A percentile compares a stretch with the other conserved stretches of the same genome.
Conservation (phyloP, 1,140 invertebrate genomes). For the Portunus trituberculatus region DNA sequence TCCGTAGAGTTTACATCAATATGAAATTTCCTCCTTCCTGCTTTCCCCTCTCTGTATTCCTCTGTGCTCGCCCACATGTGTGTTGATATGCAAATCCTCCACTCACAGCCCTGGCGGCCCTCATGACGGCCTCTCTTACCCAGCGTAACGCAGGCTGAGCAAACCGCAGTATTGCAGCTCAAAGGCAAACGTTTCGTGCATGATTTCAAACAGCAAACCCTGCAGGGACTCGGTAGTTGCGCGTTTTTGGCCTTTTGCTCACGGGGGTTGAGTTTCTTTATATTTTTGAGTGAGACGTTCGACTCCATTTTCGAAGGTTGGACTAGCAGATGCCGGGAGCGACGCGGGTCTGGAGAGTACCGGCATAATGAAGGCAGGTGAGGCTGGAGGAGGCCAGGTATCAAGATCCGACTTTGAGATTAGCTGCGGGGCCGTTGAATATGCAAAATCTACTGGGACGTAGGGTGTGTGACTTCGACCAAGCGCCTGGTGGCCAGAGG, state of each 20-base stretch:
- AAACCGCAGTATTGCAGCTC: neutral
- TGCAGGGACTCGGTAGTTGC: neutral
- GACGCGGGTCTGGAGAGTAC: neutral
- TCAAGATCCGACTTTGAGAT: slow-evolving; percentile 22
- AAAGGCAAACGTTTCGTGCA: neutral
- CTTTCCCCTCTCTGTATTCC: slow-evolving; percentile 18
- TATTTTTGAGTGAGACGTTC: neutral
- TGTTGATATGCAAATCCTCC: slow-evolving; percentile 13
- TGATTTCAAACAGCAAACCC: neutral
- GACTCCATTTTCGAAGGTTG: neutral
- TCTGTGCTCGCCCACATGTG: neutral
- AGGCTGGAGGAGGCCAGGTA: neutral
- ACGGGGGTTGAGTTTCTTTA: neutral
- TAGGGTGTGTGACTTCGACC: neutral
- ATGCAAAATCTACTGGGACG: neutral
- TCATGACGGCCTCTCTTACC: neutral
- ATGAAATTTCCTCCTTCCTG: neutral
- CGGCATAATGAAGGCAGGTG: neutral
- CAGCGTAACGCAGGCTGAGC: neutral
- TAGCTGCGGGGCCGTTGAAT: neutral
- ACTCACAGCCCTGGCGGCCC: neutral
- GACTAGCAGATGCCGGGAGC: neutral
- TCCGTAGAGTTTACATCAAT: neutral
- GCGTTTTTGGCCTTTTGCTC: neutral
- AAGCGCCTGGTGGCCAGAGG: neutral